Evolutionary conservation across 2,888 invertebrate genomes (phyloP).

Genomic region (Pyrochroa serraticornis): DNA sequence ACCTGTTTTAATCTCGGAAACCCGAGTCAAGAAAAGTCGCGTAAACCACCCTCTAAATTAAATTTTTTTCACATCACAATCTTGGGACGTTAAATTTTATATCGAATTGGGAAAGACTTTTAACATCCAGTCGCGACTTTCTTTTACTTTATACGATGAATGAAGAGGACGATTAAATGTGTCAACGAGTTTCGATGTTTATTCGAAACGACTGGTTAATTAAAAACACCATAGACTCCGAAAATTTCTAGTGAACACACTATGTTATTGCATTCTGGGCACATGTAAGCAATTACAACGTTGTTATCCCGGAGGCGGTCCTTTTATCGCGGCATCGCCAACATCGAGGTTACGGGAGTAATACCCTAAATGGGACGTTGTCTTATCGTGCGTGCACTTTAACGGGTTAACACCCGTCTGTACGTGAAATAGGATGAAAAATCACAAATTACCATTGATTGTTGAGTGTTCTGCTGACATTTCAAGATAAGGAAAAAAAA

Average conservation of each 20-base stretch:
- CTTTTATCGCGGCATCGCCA: constrained; percentile 38
- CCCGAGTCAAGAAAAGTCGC: neutral
- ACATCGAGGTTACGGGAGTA: constrained; percentile 44
- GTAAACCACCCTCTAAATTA: constrained; percentile 6
- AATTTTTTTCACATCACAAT: no score
- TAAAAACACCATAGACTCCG: constrained; percentile 6
- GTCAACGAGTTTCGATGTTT: no score
- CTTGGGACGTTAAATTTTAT: no score
- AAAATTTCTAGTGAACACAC: constrained; percentile 29
- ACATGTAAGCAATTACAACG: constrained; percentile 40
- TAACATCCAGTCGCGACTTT: no score
- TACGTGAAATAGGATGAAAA: no score
- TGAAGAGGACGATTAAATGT: no score
- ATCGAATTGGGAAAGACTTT: no score
- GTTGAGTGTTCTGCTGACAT: no score
- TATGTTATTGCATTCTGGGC: constrained; percentile 37
- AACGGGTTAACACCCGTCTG: neutral
- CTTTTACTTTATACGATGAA: no score
- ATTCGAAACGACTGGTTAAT: neutral
- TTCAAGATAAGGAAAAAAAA: no score
- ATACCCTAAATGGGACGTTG: constrained; percentile 38
- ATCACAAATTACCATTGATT: no score
- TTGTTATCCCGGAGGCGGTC: constrained; percentile 36
- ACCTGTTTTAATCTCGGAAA: constrained; percentile 32
- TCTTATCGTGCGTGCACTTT: constrained; percentile 11